Evolutionary conservation across 2,888 invertebrate species (phyloP), one percentile per base, ranked within the genome.

Genomic region (Ectemnius lituratus): DNA sequence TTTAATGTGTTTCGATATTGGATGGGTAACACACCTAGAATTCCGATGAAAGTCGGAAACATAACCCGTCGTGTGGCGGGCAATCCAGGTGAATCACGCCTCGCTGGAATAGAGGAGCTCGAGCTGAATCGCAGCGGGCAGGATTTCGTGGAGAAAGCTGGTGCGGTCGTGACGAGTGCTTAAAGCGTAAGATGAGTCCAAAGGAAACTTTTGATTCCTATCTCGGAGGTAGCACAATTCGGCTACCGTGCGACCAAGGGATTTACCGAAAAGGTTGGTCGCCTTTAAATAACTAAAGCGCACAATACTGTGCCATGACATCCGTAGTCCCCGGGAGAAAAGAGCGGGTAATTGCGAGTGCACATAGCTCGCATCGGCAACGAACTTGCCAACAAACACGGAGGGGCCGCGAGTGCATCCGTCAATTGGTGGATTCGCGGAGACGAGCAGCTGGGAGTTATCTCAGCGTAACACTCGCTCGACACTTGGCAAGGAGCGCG

Each of bases 41-140:
- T 94, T 91, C 94, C 94, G 92, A 94, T 94, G 93, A 93, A 94
- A 93, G 94, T 94, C 91, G 93, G 93, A 93, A 93, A 93, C 93
- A 93, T 93, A 93, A 93, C 93, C 93, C 92, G 92, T 91, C 87
- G 80, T 87, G 88, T 89, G 86, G 86, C 86, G 88, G 86, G 85
- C 79, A 78, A 82, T 81, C 78, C 76, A 82, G 80, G 76, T 70
- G 73, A 83, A 78, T 80, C 75, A 78, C 79, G 79, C 80, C 84
- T 78, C 80, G 79, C 70, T 73, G 76, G 81, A 75, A 71, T 70
- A 67, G 67, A 49, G 70, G 52, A 52, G 16, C 52, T 52, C 52
- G 2, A 73, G 71, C 70, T 59, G 76, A 62, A 28, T 73, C 56
- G 73, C 60, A 75, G 61, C 60, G 64, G 56, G 23, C n/a, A 47